Evolutionary conservation across 1,140 invertebrate species (phyloP).

Genomic region (Belonocnema kinseyi): DNA sequence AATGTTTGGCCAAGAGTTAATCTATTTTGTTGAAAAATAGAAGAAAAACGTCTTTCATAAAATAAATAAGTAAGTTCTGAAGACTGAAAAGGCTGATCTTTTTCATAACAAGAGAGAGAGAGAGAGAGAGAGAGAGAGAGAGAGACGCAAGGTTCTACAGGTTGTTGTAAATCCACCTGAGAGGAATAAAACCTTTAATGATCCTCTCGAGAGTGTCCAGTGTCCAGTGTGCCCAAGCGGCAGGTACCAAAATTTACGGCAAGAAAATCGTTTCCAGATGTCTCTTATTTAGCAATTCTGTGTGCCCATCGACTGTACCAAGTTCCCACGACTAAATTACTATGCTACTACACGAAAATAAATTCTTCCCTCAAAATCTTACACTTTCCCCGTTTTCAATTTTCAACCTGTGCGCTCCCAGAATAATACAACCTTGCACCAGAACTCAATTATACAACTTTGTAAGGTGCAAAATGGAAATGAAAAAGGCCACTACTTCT

Average conservation of each 20-base stretch:
- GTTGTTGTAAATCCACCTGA: conserved; percentile 25
- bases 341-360: conserved; percentile 58
- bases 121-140: not conserved
- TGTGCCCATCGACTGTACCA: conserved; percentile 43
- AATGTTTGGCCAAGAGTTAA: too few relatives aligned
- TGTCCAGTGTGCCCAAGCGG: conserved; percentile 31
- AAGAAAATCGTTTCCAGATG: conserved; percentile 69
- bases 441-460: not conserved
- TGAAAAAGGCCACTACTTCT: not conserved
- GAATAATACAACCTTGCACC: conserved; percentile 23
- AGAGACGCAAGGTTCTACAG: not conserved
- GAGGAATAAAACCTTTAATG: conserved; percentile 43
- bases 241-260: conserved; percentile 61
- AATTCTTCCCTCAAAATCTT: conserved; percentile 46
- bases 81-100: too few relatives aligned
- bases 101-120: too few relatives aligned
- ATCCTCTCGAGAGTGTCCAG: conserved; percentile 41
- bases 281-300: conserved; percentile 51
- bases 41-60: too few relatives aligned
- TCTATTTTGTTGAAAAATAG: too few relatives aligned
- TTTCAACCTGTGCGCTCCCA: conserved; percentile 34
- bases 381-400: conserved; percentile 34
- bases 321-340: conserved; percentile 62
- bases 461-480: not conserved
- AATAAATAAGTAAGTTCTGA: too few relatives aligned